Evolutionary conservation across 2,113 vertebrate species (phyloP).

Genomic region (Ictalurus furcatus): DNA sequence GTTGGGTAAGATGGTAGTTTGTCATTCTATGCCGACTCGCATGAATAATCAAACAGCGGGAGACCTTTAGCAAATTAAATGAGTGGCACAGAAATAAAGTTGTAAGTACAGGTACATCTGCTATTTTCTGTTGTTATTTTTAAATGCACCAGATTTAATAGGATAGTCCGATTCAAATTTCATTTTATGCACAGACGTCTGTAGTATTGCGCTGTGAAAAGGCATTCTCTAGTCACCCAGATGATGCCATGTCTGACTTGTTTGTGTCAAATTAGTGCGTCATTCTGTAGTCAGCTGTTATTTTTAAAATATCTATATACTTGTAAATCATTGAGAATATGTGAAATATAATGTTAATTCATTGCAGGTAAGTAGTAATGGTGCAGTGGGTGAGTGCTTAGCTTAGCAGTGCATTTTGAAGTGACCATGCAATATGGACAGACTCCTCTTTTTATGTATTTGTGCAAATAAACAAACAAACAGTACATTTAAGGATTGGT

Average conservation of each 20-base stretch:
- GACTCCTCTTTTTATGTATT: not conserved
- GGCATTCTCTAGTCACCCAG: not conserved
- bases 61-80: not conserved
- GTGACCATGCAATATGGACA: not conserved
- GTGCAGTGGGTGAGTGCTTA: not conserved
- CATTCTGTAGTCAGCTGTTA: not conserved
- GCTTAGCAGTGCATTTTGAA: not conserved
- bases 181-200: not conserved
- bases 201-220: not conserved
- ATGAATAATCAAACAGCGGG: slow-evolving; percentile 26
- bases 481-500: not conserved
- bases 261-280: not conserved
- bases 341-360: not conserved
- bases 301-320: not conserved
- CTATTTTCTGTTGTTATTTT: not conserved
- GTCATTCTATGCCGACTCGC: slow-evolving; percentile 17
- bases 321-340: not conserved
- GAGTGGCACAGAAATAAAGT: not conserved
- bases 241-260: not conserved
- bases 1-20: slow-evolving; percentile 33
- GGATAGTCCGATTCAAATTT: not conserved
- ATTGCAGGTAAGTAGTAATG: not conserved
- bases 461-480: not conserved
- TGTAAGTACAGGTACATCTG: not conserved
- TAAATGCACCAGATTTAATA: not conserved